Percentiles rank a stretch among this genome's conserved stretches.
Conservation (phyloP, 2,113 vertebrate genomes). For the Perca flavescens region DNA sequence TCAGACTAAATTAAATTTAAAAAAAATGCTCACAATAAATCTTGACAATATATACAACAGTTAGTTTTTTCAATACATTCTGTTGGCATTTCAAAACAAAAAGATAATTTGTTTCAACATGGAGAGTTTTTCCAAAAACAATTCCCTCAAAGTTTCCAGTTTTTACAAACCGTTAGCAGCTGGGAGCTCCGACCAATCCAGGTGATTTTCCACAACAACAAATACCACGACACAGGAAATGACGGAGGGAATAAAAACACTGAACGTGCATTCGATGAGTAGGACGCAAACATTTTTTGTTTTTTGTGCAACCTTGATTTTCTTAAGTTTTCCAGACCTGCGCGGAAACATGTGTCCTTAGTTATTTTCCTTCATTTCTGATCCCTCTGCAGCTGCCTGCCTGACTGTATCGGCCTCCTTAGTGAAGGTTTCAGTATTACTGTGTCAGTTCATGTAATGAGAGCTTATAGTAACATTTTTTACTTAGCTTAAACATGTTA, state of each 20-base stretch:
- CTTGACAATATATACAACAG: constrained; percentile 21
- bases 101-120: neutral
- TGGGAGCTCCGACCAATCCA: neutral
- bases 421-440: too few relatives aligned
- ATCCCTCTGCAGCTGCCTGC: neutral
- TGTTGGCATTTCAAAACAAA: constrained; percentile 46
- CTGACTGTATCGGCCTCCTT: too few relatives aligned
- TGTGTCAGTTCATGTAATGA: neutral
- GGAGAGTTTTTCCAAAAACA: neutral
- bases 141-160: neutral
- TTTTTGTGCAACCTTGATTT: neutral
- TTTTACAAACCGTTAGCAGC: constrained; percentile 33
- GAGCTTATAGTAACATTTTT: neutral
- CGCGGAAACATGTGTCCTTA: neutral
- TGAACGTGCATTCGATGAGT: neutral
- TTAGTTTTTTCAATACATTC: constrained; percentile 37
- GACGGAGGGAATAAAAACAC: neutral
- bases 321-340: neutral
- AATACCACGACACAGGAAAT: neutral
- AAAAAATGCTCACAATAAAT: constrained; percentile 14
- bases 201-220: neutral
- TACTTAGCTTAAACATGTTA: neutral
- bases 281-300: neutral
- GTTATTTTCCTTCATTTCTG: too few relatives aligned
- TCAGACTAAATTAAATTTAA: constrained; percentile 23